Percentiles rank a stretch among this genome's conserved stretches.
phyloP scores from a whole-genome alignment of 2,113 vertebrate genomes.

The Syngnathus floridae region DNA sequence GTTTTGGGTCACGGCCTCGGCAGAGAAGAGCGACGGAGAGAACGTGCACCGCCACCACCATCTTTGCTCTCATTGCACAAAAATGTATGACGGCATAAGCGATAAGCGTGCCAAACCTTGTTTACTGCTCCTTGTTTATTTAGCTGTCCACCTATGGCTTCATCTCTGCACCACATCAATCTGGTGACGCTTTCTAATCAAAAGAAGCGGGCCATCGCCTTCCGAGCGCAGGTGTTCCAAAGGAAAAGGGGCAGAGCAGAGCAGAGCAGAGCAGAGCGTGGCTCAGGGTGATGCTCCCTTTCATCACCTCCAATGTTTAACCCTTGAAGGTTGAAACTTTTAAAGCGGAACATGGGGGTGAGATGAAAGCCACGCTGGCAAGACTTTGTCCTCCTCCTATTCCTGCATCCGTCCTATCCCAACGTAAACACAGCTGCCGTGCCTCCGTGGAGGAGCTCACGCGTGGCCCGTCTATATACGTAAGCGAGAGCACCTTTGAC shows the following conservation, averaged over 20 bases:
- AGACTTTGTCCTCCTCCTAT: slow-evolving; percentile 27
- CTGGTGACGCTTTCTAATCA: background rate
- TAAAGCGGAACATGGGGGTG: slow-evolving; percentile 56
- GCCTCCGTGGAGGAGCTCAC: slow-evolving; percentile 41
- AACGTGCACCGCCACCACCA: background rate
- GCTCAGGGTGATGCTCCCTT: slow-evolving; percentile 27
- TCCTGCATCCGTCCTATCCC: slow-evolving; percentile 57
- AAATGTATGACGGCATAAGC: background rate
- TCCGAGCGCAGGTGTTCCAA: slow-evolving; percentile 23
- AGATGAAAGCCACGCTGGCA: slow-evolving; percentile 60
- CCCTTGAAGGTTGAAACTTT: slow-evolving; percentile 43
- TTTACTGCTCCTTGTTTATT: background rate
- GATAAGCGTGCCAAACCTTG: background rate
- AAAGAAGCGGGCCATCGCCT: background rate
- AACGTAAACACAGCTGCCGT: slow-evolving; percentile 71
- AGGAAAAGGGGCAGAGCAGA: background rate
- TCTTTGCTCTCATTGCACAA: background rate
- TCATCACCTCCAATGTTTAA: slow-evolving; percentile 26
- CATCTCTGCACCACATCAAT: background rate
- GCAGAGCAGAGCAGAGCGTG: background rate
- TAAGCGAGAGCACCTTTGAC: slow-evolving; percentile 61
- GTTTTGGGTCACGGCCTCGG: too few relatives aligned
- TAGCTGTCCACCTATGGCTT: background rate
- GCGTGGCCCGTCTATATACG: slow-evolving; percentile 55
- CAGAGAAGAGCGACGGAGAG: background rate